These are phyloP conservation scores for Artemia franciscana DNA, from an alignment of 1,140 invertebrate genomes.

Conservation along the genomic window DNA sequence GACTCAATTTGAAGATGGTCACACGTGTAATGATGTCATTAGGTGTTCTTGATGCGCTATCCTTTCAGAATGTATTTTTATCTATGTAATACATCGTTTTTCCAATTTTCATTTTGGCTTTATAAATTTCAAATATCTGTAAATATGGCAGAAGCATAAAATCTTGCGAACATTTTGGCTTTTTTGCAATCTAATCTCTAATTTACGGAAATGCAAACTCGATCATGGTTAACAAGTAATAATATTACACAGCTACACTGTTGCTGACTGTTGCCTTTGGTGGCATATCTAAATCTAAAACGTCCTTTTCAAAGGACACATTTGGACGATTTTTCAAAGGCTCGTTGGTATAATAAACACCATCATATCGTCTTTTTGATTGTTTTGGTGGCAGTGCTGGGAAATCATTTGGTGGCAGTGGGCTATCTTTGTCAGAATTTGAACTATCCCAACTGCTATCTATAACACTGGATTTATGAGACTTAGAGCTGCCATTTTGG, in stretches of 20 bases:
- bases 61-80: too few species aligned
- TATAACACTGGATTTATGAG: background rate
- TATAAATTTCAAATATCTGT: too few species aligned
- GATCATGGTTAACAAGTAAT: too few species aligned
- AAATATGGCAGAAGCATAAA: too few species aligned
- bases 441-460: background rate
- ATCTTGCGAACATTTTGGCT: too few species aligned
- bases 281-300: slow-evolving; percentile 36
- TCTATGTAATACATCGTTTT: too few species aligned
- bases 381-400: background rate
- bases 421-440: slow-evolving; percentile 1
- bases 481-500: background rate
- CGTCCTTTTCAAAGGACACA: slow-evolving; percentile 50
- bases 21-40: too few species aligned
- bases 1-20: too few species aligned
- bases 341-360: slow-evolving; percentile 53
- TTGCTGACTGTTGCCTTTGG: background rate
- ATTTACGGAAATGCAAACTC: too few species aligned
- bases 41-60: too few species aligned
- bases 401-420: background rate
- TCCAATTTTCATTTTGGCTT: too few species aligned
- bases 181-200: too few species aligned
- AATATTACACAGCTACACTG: background rate
- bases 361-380: slow-evolving; percentile 32
- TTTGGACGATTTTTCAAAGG: slow-evolving; percentile 45